These are phyloP conservation scores for Agonum fuliginosum DNA, from an alignment of 2,888 invertebrate species.

Conservation along the genomic window DNA sequence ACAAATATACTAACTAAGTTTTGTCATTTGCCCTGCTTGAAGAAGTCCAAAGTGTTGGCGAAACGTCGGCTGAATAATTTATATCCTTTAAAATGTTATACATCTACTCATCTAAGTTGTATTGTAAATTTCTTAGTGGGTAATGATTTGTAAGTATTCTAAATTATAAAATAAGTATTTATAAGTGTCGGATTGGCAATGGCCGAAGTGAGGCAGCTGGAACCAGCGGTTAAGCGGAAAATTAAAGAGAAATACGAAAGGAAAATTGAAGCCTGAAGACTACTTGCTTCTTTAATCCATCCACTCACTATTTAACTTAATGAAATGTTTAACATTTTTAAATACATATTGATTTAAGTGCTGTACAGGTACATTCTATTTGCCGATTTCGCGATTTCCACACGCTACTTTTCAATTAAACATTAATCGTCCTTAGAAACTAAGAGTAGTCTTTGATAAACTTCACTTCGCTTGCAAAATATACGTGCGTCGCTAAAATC, in stretches of 20 bases:
- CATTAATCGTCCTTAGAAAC: constrained; percentile 17
- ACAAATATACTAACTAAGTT: too few species aligned
- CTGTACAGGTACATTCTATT: constrained; percentile 18
- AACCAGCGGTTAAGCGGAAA: constrained; percentile 36
- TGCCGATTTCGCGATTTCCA: constrained; percentile 12
- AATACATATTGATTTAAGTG: constrained; percentile 10
- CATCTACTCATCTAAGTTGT: too few species aligned
- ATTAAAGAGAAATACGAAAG: constrained; percentile 48
- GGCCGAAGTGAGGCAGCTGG: too few species aligned
- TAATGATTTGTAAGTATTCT: too few species aligned
- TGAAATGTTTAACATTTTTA: constrained; percentile 24
- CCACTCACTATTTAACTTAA: constrained; percentile 33
- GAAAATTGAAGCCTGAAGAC: constrained; percentile 31
- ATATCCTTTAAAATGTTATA: too few species aligned
- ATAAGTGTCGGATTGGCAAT: too few species aligned
- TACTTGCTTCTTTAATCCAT: constrained; percentile 21
- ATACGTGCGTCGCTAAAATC: constrained; percentile 19
- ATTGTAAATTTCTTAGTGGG: too few species aligned
- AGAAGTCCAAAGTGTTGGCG: too few species aligned
- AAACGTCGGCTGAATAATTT: too few species aligned
- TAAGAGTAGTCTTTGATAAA: constrained; percentile 19
- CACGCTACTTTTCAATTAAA: constrained; percentile 39
- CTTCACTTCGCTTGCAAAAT: constrained; percentile 29
- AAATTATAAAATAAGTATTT: too few species aligned
- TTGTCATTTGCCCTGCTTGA: too few species aligned